These are phyloP conservation scores for Falco cherrug DNA, from an alignment of 2,797 vertebrate genomes.

Conservation along the genomic window DNA sequence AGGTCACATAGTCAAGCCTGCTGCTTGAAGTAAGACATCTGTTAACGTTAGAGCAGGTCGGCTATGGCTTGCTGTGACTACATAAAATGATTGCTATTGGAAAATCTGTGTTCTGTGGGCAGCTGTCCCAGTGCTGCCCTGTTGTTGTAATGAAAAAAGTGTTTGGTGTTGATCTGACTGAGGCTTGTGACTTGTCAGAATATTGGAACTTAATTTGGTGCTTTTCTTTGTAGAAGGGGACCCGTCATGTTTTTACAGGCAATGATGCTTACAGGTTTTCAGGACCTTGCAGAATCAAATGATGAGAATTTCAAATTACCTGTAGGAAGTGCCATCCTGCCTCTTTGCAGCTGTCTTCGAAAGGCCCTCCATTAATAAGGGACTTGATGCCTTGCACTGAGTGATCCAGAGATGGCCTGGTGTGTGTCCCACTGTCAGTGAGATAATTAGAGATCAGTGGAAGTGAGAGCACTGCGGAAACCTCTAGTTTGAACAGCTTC, in stretches of 20 bases:
- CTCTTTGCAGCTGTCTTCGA: background rate
- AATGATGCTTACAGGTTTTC: background rate
- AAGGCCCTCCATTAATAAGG: background rate
- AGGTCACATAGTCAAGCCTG: background rate
- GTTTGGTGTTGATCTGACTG: background rate
- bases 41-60: background rate
- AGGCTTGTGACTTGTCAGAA: background rate
- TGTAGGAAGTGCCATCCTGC: background rate
- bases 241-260: background rate
- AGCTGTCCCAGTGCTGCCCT: background rate
- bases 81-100: background rate
- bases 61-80: background rate
- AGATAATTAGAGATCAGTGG: background rate
- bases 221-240: background rate
- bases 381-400: background rate
- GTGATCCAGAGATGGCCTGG: background rate
- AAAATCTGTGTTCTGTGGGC: fast-evolving
- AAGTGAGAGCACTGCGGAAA: background rate
- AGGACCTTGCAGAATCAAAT: background rate
- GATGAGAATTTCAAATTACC: background rate
- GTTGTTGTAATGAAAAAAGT: background rate
- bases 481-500: background rate
- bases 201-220: background rate
- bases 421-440: background rate
- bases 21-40: background rate